Conservation (phyloP, 2,797 vertebrate genomes). For the Rhinella marina region DNA sequence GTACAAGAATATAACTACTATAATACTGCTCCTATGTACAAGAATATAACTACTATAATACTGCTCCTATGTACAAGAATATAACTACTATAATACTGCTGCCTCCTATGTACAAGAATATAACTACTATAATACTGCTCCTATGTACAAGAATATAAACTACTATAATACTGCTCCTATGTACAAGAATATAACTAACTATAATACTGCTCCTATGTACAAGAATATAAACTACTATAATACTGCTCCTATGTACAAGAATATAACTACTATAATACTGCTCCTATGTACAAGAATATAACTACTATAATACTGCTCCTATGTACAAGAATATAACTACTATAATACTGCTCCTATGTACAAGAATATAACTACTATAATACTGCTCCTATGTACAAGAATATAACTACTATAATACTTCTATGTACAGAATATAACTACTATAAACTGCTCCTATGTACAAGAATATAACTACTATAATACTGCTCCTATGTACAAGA, state of each 20-base stretch:
- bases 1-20: conserved; percentile 1
- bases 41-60: conserved; percentile 3
- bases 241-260: too few species aligned
- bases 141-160: background rate
- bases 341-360: background rate
- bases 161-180: background rate
- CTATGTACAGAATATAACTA: background rate
- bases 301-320: too few species aligned
- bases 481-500: background rate
- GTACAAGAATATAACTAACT: too few species aligned
- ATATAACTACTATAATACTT: conserved; percentile 2
- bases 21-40: conserved; percentile 2
- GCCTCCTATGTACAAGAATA: background rate
- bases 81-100: conserved; percentile 2
- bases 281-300: too few species aligned
- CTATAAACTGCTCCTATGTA: background rate
- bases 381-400: background rate
- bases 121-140: background rate
- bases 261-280: too few species aligned
- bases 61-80: background rate
- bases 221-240: too few species aligned
- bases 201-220: too few species aligned
- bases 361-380: too few species aligned
- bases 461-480: background rate
- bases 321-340: too few species aligned